Base-by-base conservation (phyloP, 1,140 invertebrate genomes). In the Riptortus pedestris region DNA sequence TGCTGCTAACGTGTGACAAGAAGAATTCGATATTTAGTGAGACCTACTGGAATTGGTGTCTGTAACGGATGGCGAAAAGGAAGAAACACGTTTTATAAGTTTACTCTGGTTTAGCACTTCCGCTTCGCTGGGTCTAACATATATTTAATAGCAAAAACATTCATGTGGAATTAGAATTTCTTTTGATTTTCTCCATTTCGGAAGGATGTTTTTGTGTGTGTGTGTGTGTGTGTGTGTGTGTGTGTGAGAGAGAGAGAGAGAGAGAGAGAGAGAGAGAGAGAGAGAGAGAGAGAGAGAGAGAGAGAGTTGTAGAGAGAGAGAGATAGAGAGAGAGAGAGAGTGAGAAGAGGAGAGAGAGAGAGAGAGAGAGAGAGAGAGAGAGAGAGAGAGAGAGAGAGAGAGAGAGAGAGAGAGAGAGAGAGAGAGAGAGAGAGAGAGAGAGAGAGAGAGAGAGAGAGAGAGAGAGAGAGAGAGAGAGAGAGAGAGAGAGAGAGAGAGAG, bases 271-370 rank as follows among this genome's bases (percentile, higher is more conserved):
- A 63, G 61, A 63, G 61, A 63, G 61, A 63, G 61, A 63, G 61
- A 63, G 61, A 63, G 61, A 63, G 61, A 63, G 61, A 63, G 61
- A 63, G 61, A 63, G 61, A 63, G 61, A 63, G 61, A 63, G 61
- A 63, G 61, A 51, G 45, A 62, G 33, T 9, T 31, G 48, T 43
- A n/a, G n/a, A n/a, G n/a, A n/a, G n/a, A n/a, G n/a, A n/a, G n/a
- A n/a, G n/a, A n/a, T n/a, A n/a, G n/a, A n/a, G n/a, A n/a, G n/a
- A n/a, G n/a, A n/a, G n/a, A n/a, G n/a, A n/a, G n/a, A n/a, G n/a
- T n/a, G n/a, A 29, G 45, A 51, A 27, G 20, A 27, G 26, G 31
- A 45, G 60, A 43, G 33, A 26, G 60, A 61, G 38, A 45, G 33
- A 45, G 38, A 45, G 60, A 33, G 33, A 43, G 38, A 61, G 60